Evolutionary conservation across 2,113 vertebrate species (phyloP), one percentile per base, ranked within the genome.

Genomic region (Morone chrysops): DNA sequence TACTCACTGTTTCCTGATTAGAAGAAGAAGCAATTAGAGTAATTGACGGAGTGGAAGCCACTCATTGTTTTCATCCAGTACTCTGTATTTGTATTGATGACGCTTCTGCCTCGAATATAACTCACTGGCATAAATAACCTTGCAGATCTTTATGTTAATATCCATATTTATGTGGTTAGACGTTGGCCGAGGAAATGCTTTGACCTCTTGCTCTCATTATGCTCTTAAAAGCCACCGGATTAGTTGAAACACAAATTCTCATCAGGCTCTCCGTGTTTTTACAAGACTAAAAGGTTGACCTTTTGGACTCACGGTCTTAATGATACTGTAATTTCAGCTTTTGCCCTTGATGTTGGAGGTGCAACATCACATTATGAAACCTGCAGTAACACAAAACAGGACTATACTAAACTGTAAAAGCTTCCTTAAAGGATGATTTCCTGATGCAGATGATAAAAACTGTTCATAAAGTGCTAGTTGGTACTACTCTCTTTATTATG

Each of bases 1-100:
- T 14, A 43, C 75, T n/a, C 84, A 60, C 54, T 3, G 72, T 18
- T 60, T 70, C 80, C 66, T 16, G 8, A 75, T 76, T 16, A 62
- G 75, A 74, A 13, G 54, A 51, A 51, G 53, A 48, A 43, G 57
- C 1, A 45, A 40, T 63, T 61, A 25, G 17, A 56, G 53, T 22
- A 10, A 60, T 18, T 20, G 38, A 74, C 60, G 18, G n/a, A 43
- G 68, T n/a, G 51, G 65, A 63, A 36, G 51, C 16, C 13, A 25
- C 22, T 8, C 2, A 0, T 8, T 69, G 48, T 81, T 79, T 22
- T 25, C 10, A 45, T 78, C 20, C 25, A 36, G 63, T 14, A 6
- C 13, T 51, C 36, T 62, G 69, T n/a, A 74, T 61, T 74, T 41
- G 47, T 31, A 16, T 50, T 51, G 36, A 41, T 1, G 60, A 62